Base-by-base conservation (phyloP, 2,888 invertebrate genomes). In the Drosophila setosimentum region DNA sequence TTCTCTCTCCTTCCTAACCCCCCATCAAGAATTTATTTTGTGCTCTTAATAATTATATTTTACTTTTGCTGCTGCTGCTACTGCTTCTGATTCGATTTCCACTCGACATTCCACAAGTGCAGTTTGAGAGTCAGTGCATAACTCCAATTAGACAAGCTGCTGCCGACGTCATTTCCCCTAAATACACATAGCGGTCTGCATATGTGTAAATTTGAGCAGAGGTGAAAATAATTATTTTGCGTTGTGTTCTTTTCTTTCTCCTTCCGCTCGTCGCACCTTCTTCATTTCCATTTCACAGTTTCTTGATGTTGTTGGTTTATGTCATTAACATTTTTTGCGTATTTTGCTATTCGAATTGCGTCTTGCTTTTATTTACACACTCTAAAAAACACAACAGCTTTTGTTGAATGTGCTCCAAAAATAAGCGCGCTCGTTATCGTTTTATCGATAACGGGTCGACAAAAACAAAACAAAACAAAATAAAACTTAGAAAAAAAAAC, bases 371-470 rank as follows among this genome's bases (percentile, higher is more conserved):
- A 72, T 77, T 67, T 71, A 80, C 81, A 76, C 81, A 72, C 78
- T 71, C 60, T 60, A 69, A 73, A 72, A 68, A 70, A 30, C 70
- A 61, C 50, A 59, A 64, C 59, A 62, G 54, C 35, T 32, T 33
- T 27, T 57, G 62, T 21, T 49, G 49, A 45, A 45, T 62, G 58
- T 72, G 82, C 85, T 89, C 90, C 82, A 82, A 89, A 87, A 89
- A 83, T 69, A 66, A 70, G 72, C 55, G 62, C 67, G 65, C 66
- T 55, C 70, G 66, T 73, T 89, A 83, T 89, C 89, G 84, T 78
- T 81, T 73, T 89, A 89, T 78, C 83, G 89, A 89, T 84, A 89
- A 66, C 82, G 69, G 69, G 68, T 69, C 68, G 72, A 58, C 73
- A 67, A 69, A 61, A 75, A 76, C 66, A 33, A 67, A 72, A 79